Conservation (phyloP, 2,113 vertebrate species). For the Anas platyrhynchos region DNA sequence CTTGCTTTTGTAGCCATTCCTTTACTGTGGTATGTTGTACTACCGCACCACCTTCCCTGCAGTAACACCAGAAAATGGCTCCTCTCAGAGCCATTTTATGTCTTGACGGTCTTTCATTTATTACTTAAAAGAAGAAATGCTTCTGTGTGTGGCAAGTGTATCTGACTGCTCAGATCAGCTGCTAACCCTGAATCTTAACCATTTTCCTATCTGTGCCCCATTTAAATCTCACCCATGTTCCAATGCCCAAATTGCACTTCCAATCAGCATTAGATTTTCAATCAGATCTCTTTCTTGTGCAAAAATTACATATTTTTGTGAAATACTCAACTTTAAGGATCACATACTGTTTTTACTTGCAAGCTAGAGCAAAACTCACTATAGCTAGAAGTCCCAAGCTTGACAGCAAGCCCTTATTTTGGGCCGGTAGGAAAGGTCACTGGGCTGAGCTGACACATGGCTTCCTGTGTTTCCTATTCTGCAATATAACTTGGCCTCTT, state of each 20-base stretch:
- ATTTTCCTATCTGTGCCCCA: background rate
- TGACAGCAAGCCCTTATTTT: background rate
- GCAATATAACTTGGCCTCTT: background rate
- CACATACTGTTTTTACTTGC: background rate
- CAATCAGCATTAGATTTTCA: background rate
- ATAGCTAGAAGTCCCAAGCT: background rate
- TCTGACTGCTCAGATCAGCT: background rate
- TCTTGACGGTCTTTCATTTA: background rate
- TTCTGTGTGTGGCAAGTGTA: background rate
- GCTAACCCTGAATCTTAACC: background rate
- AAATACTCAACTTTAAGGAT: background rate
- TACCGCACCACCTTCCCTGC: background rate
- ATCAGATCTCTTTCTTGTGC: background rate
- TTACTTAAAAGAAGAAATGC: background rate
- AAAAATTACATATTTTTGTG: background rate
- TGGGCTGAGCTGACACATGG: background rate
- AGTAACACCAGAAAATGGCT: background rate
- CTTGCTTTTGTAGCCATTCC: background rate
- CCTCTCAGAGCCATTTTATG: background rate
- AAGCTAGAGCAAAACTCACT: background rate
- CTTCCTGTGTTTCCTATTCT: background rate
- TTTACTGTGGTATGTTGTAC: fast-evolving
- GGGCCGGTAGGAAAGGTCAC: background rate
- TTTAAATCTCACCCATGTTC: background rate
- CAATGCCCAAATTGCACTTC: background rate